Evolutionary conservation across 1,140 invertebrate species (phyloP), one percentile per base, ranked within the genome.

Genomic region (Pseudomyrmex flavicornis): DNA sequence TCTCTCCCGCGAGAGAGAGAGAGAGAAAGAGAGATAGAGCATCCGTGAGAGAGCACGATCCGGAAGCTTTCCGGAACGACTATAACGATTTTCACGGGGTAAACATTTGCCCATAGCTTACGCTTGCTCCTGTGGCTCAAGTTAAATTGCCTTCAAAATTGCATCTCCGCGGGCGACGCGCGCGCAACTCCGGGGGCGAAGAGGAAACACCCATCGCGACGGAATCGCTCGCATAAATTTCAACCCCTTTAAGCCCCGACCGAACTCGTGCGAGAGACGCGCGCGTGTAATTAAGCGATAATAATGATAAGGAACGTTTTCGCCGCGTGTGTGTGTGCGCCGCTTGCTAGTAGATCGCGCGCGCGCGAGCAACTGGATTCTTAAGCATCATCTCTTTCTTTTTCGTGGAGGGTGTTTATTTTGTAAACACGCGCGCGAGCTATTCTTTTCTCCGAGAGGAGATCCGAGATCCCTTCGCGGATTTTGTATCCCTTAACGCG

Each of bases 81-180:
- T 87, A 76, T 69, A 85, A 87, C 86, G 86, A 88, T 88, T 90
- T 87, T 77, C 85, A 87, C 58, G 65, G 5, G 5, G 87, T 87
- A 89, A 89, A 89, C 85, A 89, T 89, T 89, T 87, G 75, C 82
- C 79, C 72, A 54, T 82, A 82, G 85, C 82, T 86, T 76, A 82
- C 74, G 88, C 69, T 83, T 72, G 88, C 70, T 72, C 70, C 61
- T 87, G 88, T 75, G 79, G 82, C 85, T 89, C 85, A 89, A 89
- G 88, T 89, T 89, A 89, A 89, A 89, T 89, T 89, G 87, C 88
- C 88, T 89, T 89, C 82, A 89, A 89, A 89, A 89, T 89, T 89
- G 88, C 88, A 79, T 82, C 69, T 83, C 84, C 77, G 79, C 76
- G 70, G 70, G 54, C 54, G 82, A 70, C n/a, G 82, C n/a, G 66